A percentile compares a stretch with the other conserved stretches of the same genome.
phyloP scores from a whole-genome alignment of 2,797 vertebrate genomes.

The Rhynchonycteris naso region DNA sequence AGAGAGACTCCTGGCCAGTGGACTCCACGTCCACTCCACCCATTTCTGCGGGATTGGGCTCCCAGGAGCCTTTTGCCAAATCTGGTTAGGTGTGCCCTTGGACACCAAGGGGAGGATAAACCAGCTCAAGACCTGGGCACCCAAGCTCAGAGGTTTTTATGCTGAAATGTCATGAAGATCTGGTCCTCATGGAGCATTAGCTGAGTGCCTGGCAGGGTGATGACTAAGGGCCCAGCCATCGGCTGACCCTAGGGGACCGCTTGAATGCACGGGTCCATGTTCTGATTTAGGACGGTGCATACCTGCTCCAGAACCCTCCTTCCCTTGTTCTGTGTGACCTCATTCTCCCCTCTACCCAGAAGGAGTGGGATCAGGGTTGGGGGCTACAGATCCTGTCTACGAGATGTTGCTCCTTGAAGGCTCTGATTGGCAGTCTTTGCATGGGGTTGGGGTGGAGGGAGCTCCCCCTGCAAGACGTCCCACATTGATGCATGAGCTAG shows the following conservation, averaged over 20 bases:
- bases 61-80: too few species aligned
- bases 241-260: rapidly evolving
- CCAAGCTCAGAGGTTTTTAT: rapidly evolving
- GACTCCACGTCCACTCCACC: rapidly evolving
- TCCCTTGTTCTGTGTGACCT: neutral
- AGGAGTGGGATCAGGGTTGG: neutral
- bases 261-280: neutral
- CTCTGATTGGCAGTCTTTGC: neutral
- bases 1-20: rapidly evolving
- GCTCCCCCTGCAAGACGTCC: neutral
- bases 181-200: rapidly evolving
- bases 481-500: rapidly evolving
- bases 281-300: neutral
- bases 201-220: rapidly evolving
- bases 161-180: rapidly evolving
- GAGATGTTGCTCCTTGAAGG: neutral
- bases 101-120: rapidly evolving
- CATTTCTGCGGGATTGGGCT: too few species aligned
- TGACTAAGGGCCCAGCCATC: rapidly evolving
- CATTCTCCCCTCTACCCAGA: too few species aligned
- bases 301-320: neutral
- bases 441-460: too few species aligned
- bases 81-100: neutral
- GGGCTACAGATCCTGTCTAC: neutral
- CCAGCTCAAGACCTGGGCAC: rapidly evolving